These are phyloP conservation scores for Acanthosepion esculentum DNA, from an alignment of 2,888 invertebrate genomes.

Conservation along the genomic window DNA sequence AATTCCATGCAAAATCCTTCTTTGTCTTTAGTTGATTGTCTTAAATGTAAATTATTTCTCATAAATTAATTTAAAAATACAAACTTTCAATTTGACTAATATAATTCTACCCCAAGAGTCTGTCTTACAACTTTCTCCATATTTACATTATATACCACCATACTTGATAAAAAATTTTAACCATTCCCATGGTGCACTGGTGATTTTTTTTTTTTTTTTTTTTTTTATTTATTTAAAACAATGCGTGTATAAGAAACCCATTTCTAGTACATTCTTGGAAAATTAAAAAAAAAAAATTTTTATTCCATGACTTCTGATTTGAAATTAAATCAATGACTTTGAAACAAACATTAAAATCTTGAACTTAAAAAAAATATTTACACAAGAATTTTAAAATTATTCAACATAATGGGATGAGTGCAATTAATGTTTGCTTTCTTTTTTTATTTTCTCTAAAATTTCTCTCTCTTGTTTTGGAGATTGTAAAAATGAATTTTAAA, in stretches of 20 bases:
- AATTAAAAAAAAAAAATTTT: neutral
- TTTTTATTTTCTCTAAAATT: neutral
- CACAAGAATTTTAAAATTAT: neutral
- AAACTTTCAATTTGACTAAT: neutral
- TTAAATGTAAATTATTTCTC: neutral
- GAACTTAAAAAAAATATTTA: slow-evolving; percentile 1
- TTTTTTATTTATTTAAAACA: neutral
- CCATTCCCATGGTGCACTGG: slow-evolving; percentile 6
- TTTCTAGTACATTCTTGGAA: slow-evolving; percentile 6
- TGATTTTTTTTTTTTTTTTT: slow-evolving; percentile 5
- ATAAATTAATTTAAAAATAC: neutral
- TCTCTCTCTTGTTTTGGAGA: neutral
- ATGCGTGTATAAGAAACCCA: neutral
- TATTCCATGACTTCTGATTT: neutral
- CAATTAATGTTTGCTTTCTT: neutral
- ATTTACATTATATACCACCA: neutral
- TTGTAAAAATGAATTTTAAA: neutral
- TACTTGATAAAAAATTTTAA: slow-evolving; percentile 4
- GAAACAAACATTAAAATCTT: neutral
- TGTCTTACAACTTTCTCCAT: neutral
- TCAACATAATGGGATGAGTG: slow-evolving; percentile 4
- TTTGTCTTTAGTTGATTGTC: too few relatives aligned
- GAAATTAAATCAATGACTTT: slow-evolving; percentile 1
- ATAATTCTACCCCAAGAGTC: neutral
- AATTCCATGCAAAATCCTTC: too few relatives aligned